These are phyloP conservation scores for Acestrorhynchus altus DNA, from an alignment of 2,797 vertebrate species.

Conservation along the genomic window DNA sequence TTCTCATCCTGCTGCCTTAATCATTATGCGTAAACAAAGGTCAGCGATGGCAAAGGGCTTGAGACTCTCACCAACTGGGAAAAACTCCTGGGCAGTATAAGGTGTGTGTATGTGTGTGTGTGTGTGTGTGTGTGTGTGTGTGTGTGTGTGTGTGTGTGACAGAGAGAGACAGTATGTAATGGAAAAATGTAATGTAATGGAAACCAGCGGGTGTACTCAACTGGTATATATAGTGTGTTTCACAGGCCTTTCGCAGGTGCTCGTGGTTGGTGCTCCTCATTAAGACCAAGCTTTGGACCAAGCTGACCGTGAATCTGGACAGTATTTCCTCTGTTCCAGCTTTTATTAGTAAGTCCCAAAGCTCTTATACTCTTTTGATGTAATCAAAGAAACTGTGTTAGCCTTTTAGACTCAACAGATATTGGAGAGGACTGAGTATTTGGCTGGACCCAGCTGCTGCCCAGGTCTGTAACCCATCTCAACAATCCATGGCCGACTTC, in stretches of 20 bases:
- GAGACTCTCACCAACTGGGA: constrained; percentile 19
- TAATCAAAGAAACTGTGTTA: not conserved
- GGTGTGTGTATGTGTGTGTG: constrained; percentile 18
- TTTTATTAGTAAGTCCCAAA: too few species aligned
- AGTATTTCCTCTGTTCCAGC: too few species aligned
- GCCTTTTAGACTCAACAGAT: not conserved
- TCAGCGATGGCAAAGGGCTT: constrained; percentile 16
- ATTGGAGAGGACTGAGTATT: not conserved
- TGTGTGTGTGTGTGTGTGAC: constrained; percentile 10
- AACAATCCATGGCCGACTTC: not conserved
- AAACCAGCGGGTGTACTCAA: constrained; percentile 10
- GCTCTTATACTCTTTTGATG: too few species aligned
- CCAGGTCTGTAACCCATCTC: not conserved
- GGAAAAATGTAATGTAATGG: not conserved
- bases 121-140: constrained; percentile 17
- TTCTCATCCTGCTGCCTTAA: constrained; percentile 30
- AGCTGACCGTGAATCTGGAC: not conserved
- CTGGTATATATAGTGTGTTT: not conserved
- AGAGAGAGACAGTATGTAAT: not conserved
- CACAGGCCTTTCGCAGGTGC: not conserved
- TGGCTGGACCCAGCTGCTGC: not conserved
- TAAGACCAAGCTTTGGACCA: not conserved
- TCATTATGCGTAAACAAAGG: constrained; percentile 40
- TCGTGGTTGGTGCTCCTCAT: not conserved
- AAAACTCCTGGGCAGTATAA: constrained; percentile 26